Evolutionary conservation across 2,113 vertebrate genomes (phyloP).

Genomic region (Phrynosoma blainvillii): DNA sequence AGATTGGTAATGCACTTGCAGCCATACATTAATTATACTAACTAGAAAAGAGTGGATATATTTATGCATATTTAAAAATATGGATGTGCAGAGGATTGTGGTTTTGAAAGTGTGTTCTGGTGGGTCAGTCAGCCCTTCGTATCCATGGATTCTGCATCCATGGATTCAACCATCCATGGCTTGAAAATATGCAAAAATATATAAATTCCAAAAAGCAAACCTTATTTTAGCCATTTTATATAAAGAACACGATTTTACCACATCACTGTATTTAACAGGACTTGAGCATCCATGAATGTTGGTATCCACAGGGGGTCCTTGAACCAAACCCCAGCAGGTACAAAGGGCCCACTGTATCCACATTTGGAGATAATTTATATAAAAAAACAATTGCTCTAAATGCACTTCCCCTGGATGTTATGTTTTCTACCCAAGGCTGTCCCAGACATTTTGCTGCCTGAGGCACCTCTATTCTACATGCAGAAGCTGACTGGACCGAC

Average conservation of each 20-base stretch:
- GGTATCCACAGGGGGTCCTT: too few relatives aligned
- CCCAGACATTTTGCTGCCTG: background rate
- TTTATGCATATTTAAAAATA: background rate
- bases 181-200: too few relatives aligned
- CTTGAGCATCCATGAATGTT: too few relatives aligned
- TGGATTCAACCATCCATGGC: too few relatives aligned
- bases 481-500: background rate
- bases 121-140: too few relatives aligned
- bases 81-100: background rate
- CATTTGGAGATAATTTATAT: background rate
- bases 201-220: too few relatives aligned
- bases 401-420: background rate
- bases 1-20: background rate
- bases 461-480: background rate
- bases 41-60: background rate
- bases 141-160: too few relatives aligned
- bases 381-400: background rate
- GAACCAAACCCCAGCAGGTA: too few relatives aligned
- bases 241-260: too few relatives aligned
- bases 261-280: too few relatives aligned
- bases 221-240: too few relatives aligned
- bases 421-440: background rate
- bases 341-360: too few relatives aligned
- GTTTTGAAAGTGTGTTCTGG: background rate
- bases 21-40: background rate